Evolutionary conservation across 1,140 invertebrate genomes (phyloP), one percentile per base, ranked within the genome.

Genomic region (Caenorhabditis remanei): DNA sequence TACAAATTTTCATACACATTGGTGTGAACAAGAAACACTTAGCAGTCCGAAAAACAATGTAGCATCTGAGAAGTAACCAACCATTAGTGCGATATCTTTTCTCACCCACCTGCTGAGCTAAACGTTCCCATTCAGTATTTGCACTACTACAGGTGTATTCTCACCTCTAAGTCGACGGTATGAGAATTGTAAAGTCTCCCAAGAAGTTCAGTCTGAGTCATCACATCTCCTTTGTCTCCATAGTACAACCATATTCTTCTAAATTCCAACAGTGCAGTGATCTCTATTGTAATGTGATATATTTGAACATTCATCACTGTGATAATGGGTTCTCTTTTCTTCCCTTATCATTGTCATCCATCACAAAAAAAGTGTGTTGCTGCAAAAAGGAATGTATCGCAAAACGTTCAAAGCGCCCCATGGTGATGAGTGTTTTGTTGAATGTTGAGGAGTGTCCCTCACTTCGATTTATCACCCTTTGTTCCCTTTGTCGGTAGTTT

Each of bases 391-490:
- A 71, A 71, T 71, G 14, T 61, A 65, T 83, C 5, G 67, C 40
- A 32, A 46, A 48, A 83, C 90, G 14, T 82, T 91, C 90, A 85
- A 91, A 83, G 43, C 88, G 83, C 14, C 87, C 83, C 21, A 90
- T 92, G 24, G 92, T 89, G 65, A 91, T 85, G 63, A 32, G 92
- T 91, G 32, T 71, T 89, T n/a, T 89, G 84, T 43, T 88, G 65
- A 65, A 90, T n/a, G 19, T 50, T 2, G 88, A 13, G 75, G 40
- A 19, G 89, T 46, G 40, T 32, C 32, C 32, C 32, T 32, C 32
- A 32, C 32, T 32, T 32, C 86, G n/a, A 79, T 79, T 79, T 48
- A 88, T 75, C 85, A 90, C 41, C 87, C 90, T 46, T 21, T 16
- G 55, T 90, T 90, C 3, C 71, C 21, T 61, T 89, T 89, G n/a